Evolutionary conservation across 2,888 invertebrate species (phyloP), one percentile per base, ranked within the genome.

Genomic region (Lithosia quadra): DNA sequence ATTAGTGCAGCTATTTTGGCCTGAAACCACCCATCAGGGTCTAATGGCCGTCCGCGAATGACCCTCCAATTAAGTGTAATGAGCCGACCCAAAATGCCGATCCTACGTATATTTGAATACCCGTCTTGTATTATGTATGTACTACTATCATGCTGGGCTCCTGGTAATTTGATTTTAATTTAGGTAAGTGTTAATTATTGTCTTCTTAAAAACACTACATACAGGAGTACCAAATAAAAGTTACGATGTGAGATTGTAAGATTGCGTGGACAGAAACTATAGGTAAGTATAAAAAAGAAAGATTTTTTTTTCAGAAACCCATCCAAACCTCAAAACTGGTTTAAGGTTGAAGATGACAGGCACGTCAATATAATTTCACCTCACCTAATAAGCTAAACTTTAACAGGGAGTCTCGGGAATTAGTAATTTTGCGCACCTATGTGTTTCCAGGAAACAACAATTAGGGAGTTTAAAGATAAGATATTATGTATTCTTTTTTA

Each of bases 1-100:
- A 89, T 89, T 89, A 90, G 84, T 86, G 83, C 81, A 87, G 88
- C 84, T 84, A 88, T 90, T 91, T 88, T 85, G 86, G 87, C 82
- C 86, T 81, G 86, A 84, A 88, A 90, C 88, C 88, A 88, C 87
- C 90, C 88, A 90, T 90, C 88, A 87, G 83, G 86, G 84, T 76
- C 85, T 88, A 88, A 90, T 90, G 89, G 85, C 83, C 88, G 89
- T 91, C 91, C 92, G 89, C 92, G 91, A 94, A 95, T 92, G 90
- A 88, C 90, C 91, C 92, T 92, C 90, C 94, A 94, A 94, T 95
- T 94, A 95, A 92, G 92, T 91, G 91, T 93, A 94, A 95, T 93
- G 94, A 93, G 88, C 81, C 91, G 87, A 85, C 86, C 88, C 89
- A 75, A 81, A 79, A 81, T 75, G 82, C 84, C 84, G 83, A 86